Evolutionary conservation across 2,888 invertebrate species (phyloP), one percentile per base, ranked within the genome.

Genomic region (Osedax fenrisi): DNA sequence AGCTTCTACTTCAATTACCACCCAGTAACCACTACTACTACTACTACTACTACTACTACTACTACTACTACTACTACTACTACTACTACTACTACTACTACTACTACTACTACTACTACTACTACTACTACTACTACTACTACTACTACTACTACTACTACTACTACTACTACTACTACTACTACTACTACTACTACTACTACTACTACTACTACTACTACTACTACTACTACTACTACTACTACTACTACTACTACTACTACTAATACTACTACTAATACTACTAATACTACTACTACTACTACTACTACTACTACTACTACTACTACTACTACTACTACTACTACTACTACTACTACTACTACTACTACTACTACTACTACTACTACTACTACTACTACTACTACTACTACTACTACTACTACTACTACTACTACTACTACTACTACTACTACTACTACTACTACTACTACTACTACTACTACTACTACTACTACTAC

Each of bases 401-500:
- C 10, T 68, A 72, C 67, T 25, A 72, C 10, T 1, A 2, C 69
- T 2, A 24, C 67, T 23, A 5, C 67, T 68, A 72, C 67, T 25
- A 72, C 10, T 1, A 2, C 69, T 2, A 24, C 67, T 68, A 72
- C 67, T 25, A 72, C 10, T 1, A 2, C 69, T 2, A 24, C 67
- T 23, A 5, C 67, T 17, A 21, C 22, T n/a, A 24, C 10, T 72
- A 25, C 10, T 13, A 68, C 22, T 68, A 68, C 22, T 67, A 22
- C 3, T 67, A 67, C 24, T 67, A 3, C 24, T 22, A 2, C 24
- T 22, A 1, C 3, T 22, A 22, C 24, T 22, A 22, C 24, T 67
- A 66, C 67, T 3, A 1, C 67, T 67, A 67, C 67, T 2, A 67
- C 67, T 67, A 3, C 67, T 67, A 67, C 67, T 67, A 3, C 67